Evolutionary conservation across 1,140 invertebrate genomes (phyloP), one percentile per base, ranked within the genome.

Genomic region (Bombus impatiens): DNA sequence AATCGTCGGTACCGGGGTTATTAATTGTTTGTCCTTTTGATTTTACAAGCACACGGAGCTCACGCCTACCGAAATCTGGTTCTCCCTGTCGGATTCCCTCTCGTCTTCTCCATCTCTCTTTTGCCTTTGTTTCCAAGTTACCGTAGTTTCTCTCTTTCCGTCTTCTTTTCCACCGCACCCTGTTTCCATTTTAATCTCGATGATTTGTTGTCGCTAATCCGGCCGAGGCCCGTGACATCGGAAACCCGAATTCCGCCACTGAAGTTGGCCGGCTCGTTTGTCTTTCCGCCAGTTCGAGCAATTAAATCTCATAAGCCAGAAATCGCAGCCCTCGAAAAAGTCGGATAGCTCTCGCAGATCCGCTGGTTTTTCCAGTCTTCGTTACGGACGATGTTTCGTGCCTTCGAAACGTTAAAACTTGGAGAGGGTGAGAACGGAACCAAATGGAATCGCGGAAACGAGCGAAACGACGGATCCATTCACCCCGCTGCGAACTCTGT

Each of bases 11-110:
- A 71, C 67, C 87, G 84, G 74, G 90, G 93, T 94, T 94, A 95
- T 95, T 95, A 95, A 95, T 95, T 93, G 95, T 94, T 94, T 94
- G 93, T 94, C 93, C 94, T 94, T 94, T 94, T 94, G 94, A 95
- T 94, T 94, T 92, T 92, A 93, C 93, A 91, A 92, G 88, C 86
- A 87, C 81, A 83, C 89, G 87, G 53, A 86, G 67, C 82, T 86
- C 78, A 59, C 76, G 53, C 76, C 78, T 57, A 67, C 13, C 80
- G 87, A 84, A 87, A 78, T 68, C 72, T 80, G 75, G 74, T 70
- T 62, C 68, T 89, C 78, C 86, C 77, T 87, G 78, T 15, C 32
- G 44, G n/a, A 22, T 44, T 35, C n/a, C 1, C 44, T 62, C 78
- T 42, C 74, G 59, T 75, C 72, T 78, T 75, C n/a, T 32, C 62